Base-by-base conservation (phyloP, 1,140 invertebrate species). In the Drosophila mauritiana region DNA sequence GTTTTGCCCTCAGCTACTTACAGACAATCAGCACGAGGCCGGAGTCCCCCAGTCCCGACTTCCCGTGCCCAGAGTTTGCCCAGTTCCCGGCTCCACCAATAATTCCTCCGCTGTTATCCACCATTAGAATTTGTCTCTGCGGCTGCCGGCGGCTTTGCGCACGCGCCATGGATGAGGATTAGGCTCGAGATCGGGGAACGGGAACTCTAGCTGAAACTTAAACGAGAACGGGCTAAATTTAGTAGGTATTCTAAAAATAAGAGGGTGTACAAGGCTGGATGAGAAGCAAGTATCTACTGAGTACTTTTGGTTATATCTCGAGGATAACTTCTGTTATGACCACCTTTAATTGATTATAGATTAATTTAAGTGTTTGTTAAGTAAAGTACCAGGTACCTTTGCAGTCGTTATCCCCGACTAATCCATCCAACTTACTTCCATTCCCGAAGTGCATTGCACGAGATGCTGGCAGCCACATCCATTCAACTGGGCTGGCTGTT, bases 1-100 rank as follows among this genome's bases (percentile, higher is more conserved):
- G 73, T 81, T 73, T 74, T 82, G 83, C 83, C 84, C 83, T 89
- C 84, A 86, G 83, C 83, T 86, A 86, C 79, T 86, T 89, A 89
- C 80, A 76, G 84, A 89, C 83, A 86, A 86, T 86, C 83, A 86
- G 83, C 79, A 86, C 75, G 76, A 83, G 76, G 72, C 62, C 80
- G 48, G 20, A 69, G 52, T 55, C 39, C 69, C 36, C 15, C 25
- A 45, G 10, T 43, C 15, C 42, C 42, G 1, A 40, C 6, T 40
- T n/a, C 68, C 39, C 25, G 39, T 36, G 65, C 7, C 31, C 31
- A 31, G 7, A 10, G 31, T 8, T 8, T 31, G 31, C 7, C 31
- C 31, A 31, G 31, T 31, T 51, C 31, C 48, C 22, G 46, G 49
- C 75, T 49, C 43, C n/a, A 39, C 49, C 56, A 65, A 75, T 70